phyloP scores from a whole-genome alignment of 2,888 invertebrate species.

The Eledona agricola region DNA sequence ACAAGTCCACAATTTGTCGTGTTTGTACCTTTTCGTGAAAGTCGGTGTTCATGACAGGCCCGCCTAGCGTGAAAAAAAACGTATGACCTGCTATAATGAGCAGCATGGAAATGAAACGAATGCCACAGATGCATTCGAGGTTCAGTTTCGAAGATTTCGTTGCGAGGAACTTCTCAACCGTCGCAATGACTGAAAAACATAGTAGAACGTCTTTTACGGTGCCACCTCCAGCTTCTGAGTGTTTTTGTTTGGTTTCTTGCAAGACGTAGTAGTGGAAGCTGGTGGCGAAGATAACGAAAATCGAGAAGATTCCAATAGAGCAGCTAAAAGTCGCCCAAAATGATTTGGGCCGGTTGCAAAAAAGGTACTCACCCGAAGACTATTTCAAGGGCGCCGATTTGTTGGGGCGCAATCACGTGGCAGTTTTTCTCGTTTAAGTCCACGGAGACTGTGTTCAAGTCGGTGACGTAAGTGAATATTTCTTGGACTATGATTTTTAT shows the following conservation, averaged over 20 bases:
- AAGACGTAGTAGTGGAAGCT: constrained; percentile 47
- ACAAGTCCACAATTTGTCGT: not conserved
- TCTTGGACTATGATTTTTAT: constrained; percentile 64
- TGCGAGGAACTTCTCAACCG: constrained; percentile 68
- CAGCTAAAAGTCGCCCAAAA: constrained; percentile 38
- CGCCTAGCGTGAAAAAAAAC: constrained; percentile 71
- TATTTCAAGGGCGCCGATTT: constrained; percentile 59
- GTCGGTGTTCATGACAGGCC: constrained; percentile 72
- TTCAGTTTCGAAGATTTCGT: constrained; percentile 69
- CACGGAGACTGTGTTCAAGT: constrained; percentile 46
- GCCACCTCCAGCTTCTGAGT: constrained; percentile 30
- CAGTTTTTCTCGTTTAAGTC: constrained; percentile 48
- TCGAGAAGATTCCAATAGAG: constrained; percentile 47
- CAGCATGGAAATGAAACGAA: constrained; percentile 74
- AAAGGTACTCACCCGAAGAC: constrained; percentile 59
- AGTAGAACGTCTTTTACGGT: constrained; percentile 50
- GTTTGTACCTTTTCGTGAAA: constrained; percentile 68
- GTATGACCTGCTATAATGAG: constrained; percentile 75
- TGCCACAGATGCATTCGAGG: constrained; percentile 67
- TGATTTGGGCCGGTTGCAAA: not conserved
- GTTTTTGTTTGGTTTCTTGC: too few relatives aligned
- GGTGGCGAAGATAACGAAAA: constrained; percentile 50
- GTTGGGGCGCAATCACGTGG: constrained; percentile 41
- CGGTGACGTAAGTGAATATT: constrained; percentile 48
- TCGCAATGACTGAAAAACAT: constrained; percentile 70